Evolutionary conservation across 2,888 invertebrate species (phyloP), one percentile per base, ranked within the genome.

Genomic region (Chouioia cunea): DNA sequence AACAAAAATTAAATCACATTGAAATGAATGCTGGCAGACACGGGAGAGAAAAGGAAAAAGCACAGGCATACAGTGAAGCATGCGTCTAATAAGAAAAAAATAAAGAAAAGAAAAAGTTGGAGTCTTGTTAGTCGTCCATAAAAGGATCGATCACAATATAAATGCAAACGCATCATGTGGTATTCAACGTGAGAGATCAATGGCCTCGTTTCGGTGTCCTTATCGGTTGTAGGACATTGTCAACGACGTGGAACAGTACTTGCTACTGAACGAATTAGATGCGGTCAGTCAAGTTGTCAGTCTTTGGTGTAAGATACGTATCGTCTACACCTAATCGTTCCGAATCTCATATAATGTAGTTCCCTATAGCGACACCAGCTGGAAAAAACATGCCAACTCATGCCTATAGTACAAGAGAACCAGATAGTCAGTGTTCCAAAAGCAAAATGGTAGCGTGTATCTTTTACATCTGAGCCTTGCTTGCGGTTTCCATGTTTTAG

Each of bases 271-370:
- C 59, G 57, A 71, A 72, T 70, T 69, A 72, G 50, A 63, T 44
- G 65, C 65, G 48, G 53, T 22, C 68, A 54, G 71, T 71, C 71
- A 71, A 65, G 52, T 53, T 69, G 65, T 70, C 73, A 70, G 64
- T 67, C 62, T 57, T 2, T 44, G n/a, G 14, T 16, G 12, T 53
- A 27, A 43, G 70, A 73, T 73, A 65, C 43, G 57, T 66, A 70
- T 73, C 69, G 68, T 27, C 46, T 15, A 47, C 52, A n/a, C 22
- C 58, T 65, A 62, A 73, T 73, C 73, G 54, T 47, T 54, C n/a
- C 47, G 43, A 15, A 22, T 56, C 60, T 62, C 65, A 71, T 73
- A 65, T 68, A 73, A 68, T 67, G 56, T 70, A 68, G 54, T 65
- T 67, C 43, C 54, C 47, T 56, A 70, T 65, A 65, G n/a, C 56